Conservation (phyloP, 2,888 invertebrate species). For the Cheilosia vulpina region DNA sequence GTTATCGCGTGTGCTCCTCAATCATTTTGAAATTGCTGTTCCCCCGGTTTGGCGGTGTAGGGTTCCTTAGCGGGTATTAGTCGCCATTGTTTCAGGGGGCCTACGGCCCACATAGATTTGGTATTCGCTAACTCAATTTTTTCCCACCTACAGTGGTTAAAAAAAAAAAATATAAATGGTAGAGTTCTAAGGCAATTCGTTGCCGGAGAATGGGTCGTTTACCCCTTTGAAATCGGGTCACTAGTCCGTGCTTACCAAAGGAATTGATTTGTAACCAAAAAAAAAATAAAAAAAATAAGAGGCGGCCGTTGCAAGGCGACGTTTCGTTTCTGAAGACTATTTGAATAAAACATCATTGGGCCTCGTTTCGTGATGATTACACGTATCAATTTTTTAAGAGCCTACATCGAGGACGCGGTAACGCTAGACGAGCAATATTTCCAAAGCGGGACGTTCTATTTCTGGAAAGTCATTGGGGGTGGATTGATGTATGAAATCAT, state of each 20-base stretch:
- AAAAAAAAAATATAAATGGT: not conserved
- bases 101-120: not conserved
- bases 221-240: slow-evolving; percentile 44
- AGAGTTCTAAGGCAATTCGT: slow-evolving; percentile 19
- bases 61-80: not conserved
- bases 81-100: not conserved
- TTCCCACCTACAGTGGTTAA: slow-evolving; percentile 41
- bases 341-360: no score
- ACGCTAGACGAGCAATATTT: no score
- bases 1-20: slow-evolving; percentile 61
- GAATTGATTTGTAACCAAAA: slow-evolving; percentile 11
- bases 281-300: no score
- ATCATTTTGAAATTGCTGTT: slow-evolving; percentile 42
- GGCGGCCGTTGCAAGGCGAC: no score
- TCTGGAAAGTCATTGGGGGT: no score
- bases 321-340: no score
- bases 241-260: slow-evolving; percentile 3
- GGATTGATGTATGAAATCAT: no score
- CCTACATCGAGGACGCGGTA: no score
- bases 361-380: no score
- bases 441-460: no score
- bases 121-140: not conserved
- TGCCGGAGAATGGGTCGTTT: slow-evolving; percentile 29
- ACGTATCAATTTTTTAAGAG: no score
- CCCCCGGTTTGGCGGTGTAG: not conserved